Percentiles rank a stretch among this genome's conserved stretches.
phyloP scores from a whole-genome alignment of 2,113 vertebrate genomes.

The Delphinus delphis region DNA sequence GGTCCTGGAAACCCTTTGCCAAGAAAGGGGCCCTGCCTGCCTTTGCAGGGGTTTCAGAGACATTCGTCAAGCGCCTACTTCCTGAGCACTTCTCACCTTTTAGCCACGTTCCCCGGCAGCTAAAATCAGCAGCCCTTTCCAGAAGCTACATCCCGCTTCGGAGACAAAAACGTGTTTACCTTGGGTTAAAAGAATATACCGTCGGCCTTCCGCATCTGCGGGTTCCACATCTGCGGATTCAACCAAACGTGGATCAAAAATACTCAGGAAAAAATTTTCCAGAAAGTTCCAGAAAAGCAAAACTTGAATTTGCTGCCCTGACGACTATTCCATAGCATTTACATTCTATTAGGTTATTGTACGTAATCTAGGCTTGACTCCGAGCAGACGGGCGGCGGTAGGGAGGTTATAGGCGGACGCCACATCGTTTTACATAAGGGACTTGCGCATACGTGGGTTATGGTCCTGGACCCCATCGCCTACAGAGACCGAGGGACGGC shows the following conservation, averaged over 20 bases:
- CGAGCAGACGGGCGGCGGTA: not conserved
- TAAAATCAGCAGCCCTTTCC: not conserved
- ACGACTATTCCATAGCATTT: not conserved
- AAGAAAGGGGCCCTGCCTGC: not conserved
- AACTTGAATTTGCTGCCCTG: not conserved
- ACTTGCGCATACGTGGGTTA: not conserved
- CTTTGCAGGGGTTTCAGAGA: not conserved
- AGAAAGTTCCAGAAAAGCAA: not conserved
- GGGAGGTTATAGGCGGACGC: fast-evolving
- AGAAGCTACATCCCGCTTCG: not conserved
- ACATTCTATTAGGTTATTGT: not conserved
- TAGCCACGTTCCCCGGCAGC: not conserved
- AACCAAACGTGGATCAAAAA: not conserved
- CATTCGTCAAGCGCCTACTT: not conserved
- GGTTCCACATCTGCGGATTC: not conserved
- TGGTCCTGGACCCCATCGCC: too few relatives aligned
- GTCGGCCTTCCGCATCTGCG: not conserved
- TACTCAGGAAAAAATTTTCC: not conserved
- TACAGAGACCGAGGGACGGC: not conserved
- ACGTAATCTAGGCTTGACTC: not conserved
- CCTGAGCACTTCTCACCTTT: not conserved
- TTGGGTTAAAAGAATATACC: not conserved
- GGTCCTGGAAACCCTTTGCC: not conserved
- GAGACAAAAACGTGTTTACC: not conserved
- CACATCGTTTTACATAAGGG: not conserved